Percentiles rank a stretch among this genome's conserved stretches.
Conservation (phyloP, 2,113 vertebrate genomes). For the human region DNA sequence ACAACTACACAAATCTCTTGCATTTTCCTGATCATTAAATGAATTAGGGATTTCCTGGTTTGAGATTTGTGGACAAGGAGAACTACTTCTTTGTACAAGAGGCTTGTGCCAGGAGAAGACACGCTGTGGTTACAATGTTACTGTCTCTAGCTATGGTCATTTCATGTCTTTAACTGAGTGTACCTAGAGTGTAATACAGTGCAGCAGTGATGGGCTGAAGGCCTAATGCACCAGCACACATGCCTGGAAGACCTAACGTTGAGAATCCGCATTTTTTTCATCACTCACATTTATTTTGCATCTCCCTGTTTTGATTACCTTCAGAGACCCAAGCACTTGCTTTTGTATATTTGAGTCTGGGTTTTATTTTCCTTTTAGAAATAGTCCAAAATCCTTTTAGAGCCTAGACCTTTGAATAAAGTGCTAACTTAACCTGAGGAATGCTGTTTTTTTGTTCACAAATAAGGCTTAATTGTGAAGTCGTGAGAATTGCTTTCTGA, state of each 20-base stretch:
- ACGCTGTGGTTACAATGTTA: not conserved
- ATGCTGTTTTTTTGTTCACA: not conserved
- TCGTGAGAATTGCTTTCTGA: not conserved
- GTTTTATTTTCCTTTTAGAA: not conserved
- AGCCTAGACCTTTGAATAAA: not conserved
- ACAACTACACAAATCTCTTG: not conserved
- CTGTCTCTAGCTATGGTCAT: accelerated
- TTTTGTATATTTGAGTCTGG: not conserved
- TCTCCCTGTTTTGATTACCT: too few relatives aligned
- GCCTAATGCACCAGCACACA: accelerated
- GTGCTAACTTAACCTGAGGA: not conserved
- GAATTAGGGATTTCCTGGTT: not conserved
- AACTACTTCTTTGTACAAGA: not conserved
- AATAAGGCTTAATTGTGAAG: not conserved
- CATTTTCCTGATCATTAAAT: not conserved
- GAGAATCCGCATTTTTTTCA: accelerated
- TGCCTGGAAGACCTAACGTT: too few relatives aligned
- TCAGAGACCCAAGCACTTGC: not conserved
- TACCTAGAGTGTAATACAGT: accelerated
- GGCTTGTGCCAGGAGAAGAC: not conserved
- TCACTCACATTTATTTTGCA: accelerated
- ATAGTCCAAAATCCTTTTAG: not conserved
- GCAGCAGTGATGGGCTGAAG: not conserved
- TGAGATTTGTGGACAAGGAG: not conserved
- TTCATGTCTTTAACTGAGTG: too few relatives aligned